These are phyloP conservation scores for Macquaria australasica DNA, from an alignment of 2,113 vertebrate genomes.

Conservation along the genomic window DNA sequence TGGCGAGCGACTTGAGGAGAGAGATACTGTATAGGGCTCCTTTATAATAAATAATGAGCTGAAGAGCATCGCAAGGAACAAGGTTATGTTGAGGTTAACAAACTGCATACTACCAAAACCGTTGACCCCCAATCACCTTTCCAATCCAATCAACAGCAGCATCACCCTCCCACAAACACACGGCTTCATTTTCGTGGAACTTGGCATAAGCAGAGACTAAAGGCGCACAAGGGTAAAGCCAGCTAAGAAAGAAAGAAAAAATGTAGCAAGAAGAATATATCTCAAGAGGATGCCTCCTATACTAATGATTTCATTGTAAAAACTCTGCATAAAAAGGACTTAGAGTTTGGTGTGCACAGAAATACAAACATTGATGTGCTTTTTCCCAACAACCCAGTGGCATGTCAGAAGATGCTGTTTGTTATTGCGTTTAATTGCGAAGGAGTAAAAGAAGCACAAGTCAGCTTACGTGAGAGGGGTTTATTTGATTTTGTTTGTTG, in stretches of 20 bases:
- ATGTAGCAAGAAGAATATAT: neutral
- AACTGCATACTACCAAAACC: neutral
- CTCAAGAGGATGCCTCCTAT: neutral
- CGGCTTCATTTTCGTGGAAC: neutral
- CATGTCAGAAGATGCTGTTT: neutral
- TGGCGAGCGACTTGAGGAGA: neutral
- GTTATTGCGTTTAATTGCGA: neutral
- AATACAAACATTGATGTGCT: neutral
- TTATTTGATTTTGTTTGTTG: conserved; percentile 1
- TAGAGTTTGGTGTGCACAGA: neutral
- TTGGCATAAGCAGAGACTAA: neutral
- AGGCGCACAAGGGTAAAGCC: neutral
- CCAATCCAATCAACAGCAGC: neutral
- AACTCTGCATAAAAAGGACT: neutral
- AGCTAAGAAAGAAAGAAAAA: neutral
- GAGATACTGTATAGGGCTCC: neutral
- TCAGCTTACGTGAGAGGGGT: neutral
- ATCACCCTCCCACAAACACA: neutral
- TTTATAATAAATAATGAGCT: neutral
- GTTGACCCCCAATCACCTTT: neutral
- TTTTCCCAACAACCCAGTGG: neutral
- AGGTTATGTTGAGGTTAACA: neutral
- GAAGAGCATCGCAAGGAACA: neutral
- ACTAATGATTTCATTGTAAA: neutral
- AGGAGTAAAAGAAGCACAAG: neutral